Evolutionary conservation across 2,113 vertebrate genomes (phyloP).

Genomic region (Spea bombifrons): DNA sequence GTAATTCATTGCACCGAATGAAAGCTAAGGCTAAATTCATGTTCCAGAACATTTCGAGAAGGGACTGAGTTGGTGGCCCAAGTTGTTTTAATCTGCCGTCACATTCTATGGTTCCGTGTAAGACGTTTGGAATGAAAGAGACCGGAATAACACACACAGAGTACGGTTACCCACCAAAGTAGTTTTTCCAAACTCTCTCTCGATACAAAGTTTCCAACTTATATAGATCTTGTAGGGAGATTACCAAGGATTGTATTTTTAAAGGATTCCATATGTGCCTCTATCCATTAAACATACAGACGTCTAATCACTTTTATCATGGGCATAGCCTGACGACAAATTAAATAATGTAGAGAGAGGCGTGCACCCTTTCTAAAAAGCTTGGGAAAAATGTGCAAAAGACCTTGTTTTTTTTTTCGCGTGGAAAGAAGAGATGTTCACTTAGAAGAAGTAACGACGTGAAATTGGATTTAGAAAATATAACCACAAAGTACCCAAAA

Average conservation of each 20-base stretch:
- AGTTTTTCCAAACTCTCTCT: constrained; percentile 11
- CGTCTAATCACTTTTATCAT: not conserved
- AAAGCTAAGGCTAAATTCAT: no score
- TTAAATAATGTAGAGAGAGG: not conserved
- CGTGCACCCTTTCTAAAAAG: not conserved
- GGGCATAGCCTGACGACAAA: constrained; percentile 11
- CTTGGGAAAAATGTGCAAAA: not conserved
- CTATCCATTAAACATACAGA: constrained; percentile 8
- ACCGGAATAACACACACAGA: constrained; percentile 4
- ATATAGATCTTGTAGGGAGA: constrained; percentile 36
- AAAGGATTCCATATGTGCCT: constrained; percentile 24
- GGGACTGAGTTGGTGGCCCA: not conserved
- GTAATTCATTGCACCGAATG: no score
- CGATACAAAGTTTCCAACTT: constrained; percentile 24
- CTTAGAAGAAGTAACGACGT: not conserved
- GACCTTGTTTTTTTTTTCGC: not conserved
- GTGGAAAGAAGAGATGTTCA: not conserved
- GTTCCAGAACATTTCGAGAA: no score
- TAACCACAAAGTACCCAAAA: no score
- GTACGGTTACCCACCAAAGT: constrained; percentile 20
- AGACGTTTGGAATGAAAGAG: not conserved
- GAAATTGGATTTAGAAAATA: no score
- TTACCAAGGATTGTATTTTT: constrained; percentile 27
- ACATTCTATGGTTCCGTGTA: not conserved
- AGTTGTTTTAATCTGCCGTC: not conserved